Conservation (phyloP, 2,888 invertebrate genomes). For the Drosophila rubida region DNA sequence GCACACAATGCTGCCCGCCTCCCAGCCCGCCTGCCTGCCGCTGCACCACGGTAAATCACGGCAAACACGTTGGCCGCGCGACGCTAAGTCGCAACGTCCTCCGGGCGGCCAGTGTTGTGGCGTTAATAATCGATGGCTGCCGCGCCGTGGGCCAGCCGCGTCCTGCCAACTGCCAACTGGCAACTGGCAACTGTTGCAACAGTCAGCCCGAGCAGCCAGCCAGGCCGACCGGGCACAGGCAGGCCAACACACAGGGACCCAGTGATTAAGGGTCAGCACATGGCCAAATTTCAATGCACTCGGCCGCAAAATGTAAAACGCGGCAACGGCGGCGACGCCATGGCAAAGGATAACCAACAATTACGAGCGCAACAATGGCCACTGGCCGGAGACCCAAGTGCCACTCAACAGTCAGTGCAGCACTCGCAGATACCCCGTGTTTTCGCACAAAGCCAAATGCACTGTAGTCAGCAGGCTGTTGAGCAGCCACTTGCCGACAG, state of each 20-base stretch:
- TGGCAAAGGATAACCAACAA: constrained; percentile 34
- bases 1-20: constrained; percentile 9
- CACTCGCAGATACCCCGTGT: not conserved
- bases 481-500: no score
- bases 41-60: constrained; percentile 37
- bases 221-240: constrained; percentile 7
- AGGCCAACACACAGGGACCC: constrained; percentile 41
- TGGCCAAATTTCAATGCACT: constrained; percentile 63
- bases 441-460: no score
- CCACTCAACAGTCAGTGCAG: not conserved
- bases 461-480: no score
- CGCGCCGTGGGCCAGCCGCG: constrained; percentile 36
- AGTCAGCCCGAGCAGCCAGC: not conserved
- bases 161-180: constrained; percentile 41
- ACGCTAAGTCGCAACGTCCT: not conserved
- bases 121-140: constrained; percentile 73
- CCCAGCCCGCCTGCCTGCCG: no score
- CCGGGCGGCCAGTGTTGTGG: constrained; percentile 9
- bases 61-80: not conserved
- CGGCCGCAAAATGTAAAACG: constrained; percentile 63
- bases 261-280: constrained; percentile 71
- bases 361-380: constrained; percentile 15
- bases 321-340: constrained; percentile 15
- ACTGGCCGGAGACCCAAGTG: not conserved
- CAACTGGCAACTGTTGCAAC: constrained; percentile 40